Evolutionary conservation across 2,888 invertebrate species (phyloP).

Genomic region (Invenusta paracnida): DNA sequence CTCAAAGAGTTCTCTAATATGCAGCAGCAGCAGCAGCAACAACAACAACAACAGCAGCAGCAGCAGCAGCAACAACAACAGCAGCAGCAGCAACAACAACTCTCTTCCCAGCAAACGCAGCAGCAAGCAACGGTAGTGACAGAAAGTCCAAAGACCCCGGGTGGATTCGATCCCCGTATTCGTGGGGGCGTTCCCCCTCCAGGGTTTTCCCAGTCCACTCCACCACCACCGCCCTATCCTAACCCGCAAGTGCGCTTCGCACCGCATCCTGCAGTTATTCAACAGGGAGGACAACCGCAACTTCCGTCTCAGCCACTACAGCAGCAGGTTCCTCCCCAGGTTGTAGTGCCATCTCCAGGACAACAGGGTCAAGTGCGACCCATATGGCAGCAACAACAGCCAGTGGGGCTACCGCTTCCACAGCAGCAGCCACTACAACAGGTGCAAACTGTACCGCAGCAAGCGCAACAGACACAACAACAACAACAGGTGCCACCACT

Average conservation of each 20-base stretch:
- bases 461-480: neutral
- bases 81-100: too few relatives aligned
- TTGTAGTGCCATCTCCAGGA: neutral
- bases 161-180: neutral
- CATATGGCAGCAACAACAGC: neutral
- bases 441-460: neutral
- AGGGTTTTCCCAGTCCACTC: neutral
- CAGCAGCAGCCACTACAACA: neutral
- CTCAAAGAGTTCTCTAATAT: neutral
- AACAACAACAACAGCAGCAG: neutral
- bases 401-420: neutral
- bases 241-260: neutral
- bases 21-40: constrained; percentile 9
- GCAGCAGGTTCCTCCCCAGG: neutral
- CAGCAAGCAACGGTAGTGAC: neutral
- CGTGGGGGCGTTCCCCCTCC: neutral
- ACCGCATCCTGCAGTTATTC: neutral
- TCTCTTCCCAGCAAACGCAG: too few relatives aligned
- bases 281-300: neutral
- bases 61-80: neutral
- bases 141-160: neutral
- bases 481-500: neutral
- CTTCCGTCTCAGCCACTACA: neutral
- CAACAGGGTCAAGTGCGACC: neutral
- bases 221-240: neutral